Evolutionary conservation across 2,797 vertebrate genomes (phyloP).

Genomic region (Poeciliopsis presidionis): DNA sequence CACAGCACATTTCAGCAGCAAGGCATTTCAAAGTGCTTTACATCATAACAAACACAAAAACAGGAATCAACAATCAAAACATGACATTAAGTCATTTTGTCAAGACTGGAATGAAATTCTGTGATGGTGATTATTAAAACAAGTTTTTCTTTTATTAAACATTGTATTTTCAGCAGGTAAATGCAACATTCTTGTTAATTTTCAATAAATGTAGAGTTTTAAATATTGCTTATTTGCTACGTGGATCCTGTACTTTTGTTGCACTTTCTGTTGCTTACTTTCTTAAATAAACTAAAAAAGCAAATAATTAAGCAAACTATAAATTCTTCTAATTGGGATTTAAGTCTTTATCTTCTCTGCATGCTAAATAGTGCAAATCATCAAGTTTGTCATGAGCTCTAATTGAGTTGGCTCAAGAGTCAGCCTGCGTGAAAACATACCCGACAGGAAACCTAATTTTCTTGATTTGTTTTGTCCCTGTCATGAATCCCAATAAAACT

Average conservation of each 20-base stretch:
- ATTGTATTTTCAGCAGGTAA: background rate
- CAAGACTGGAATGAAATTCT: background rate
- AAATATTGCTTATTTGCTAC: background rate
- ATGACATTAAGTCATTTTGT: background rate
- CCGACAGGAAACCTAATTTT: slow-evolving; percentile 28
- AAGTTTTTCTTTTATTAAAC: background rate
- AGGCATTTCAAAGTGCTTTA: background rate
- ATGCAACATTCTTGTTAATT: background rate
- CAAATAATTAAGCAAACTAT: background rate
- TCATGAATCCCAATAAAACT: slow-evolving; percentile 14
- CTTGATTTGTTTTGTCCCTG: slow-evolving; percentile 18
- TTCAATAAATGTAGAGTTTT: background rate
- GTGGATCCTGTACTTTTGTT: background rate
- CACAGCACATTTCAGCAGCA: too few species aligned
- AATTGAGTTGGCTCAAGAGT: slow-evolving; percentile 21
- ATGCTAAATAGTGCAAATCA: slow-evolving; percentile 22
- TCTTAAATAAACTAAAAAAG: background rate
- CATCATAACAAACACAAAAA: too few species aligned
- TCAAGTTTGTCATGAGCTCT: slow-evolving; percentile 18
- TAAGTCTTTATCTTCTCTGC: slow-evolving; percentile 10
- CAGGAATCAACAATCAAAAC: too few species aligned
- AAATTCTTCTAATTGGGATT: background rate
- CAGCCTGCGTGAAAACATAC: slow-evolving; percentile 12
- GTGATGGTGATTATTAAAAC: background rate
- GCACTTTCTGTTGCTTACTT: background rate